Base-by-base conservation (phyloP, 1,140 invertebrate species). In the Oppia nitens region DNA sequence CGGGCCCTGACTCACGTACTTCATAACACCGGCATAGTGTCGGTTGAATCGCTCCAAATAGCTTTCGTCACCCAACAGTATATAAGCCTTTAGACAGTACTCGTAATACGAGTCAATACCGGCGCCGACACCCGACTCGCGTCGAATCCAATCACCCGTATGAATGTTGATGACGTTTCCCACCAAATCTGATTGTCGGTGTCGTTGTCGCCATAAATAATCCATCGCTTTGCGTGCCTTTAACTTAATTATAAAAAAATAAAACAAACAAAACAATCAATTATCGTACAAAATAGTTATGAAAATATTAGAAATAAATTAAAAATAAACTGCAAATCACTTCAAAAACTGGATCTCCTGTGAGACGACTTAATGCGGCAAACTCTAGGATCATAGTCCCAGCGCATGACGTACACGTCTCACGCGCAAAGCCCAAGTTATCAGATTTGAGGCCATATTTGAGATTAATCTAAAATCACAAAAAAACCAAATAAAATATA, bases 81-180 rank as follows among this genome's bases (percentile, higher is more conserved):
- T 76, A 62, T 82, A 82, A 1, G 91, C 91, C 73, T 98, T 98
- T 20, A 98, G 78, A 64, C 90, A 87, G 72, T 98, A 98, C 28
- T 59, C 94, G 71, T 97, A 98, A 71, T 98, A 98, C 0, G 91
- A 96, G 72, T 98, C 94, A 64, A 97, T 97, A 11, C 95, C 94
- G 47, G 94, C 95, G n/a, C 95, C 95, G 21, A 98, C 91, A 2
- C 93, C 92, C 27, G 88, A 89, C 71, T 98, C 93, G 69, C 90
- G 79, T 24, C 92, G 75, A 3, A 97, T 81, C 93, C 93, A 98
- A 72, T 97, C 91, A 2, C 95, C 94, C 40, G 85, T 92, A 59
- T 98, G 87, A n/a, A 98, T 85, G 73, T 93, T 92, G 12, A 95
- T 76, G 20, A 93, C 87, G 14, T 88, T 92, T 23, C 90, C 90